Conservation (phyloP, 2,888 invertebrate genomes). For the Spatulosminthurus flaviceps region DNA sequence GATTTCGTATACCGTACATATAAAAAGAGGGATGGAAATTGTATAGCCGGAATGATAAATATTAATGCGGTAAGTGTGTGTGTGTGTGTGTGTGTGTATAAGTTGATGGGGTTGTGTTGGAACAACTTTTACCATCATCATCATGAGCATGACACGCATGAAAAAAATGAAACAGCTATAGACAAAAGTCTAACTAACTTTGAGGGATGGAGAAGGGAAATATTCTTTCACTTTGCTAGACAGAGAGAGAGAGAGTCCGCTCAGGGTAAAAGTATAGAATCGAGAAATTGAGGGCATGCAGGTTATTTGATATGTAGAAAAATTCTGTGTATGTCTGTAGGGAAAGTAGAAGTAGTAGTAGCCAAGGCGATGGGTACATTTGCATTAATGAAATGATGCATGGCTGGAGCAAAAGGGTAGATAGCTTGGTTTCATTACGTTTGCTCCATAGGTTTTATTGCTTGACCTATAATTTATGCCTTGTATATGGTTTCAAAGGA, state of each 20-base stretch:
- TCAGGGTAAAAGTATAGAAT: too few species aligned
- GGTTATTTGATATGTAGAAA: neutral
- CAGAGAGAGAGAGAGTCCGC: too few species aligned
- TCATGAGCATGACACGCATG: neutral
- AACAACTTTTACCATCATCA: slow-evolving; percentile 13
- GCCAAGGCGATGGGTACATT: slow-evolving; percentile 20
- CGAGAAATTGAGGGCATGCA: slow-evolving; percentile 26
- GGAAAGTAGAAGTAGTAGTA: neutral
- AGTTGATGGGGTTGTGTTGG: neutral
- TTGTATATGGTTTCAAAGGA: too few species aligned
- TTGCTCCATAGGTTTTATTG: slow-evolving; percentile 9
- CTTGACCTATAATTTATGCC: neutral
- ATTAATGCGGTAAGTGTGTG: slow-evolving; percentile 12
- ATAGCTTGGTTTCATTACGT: slow-evolving; percentile 25
- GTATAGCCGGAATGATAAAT: neutral
- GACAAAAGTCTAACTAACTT: neutral
- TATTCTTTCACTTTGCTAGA: too few species aligned
- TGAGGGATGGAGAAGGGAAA: neutral
- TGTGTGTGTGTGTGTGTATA: neutral
- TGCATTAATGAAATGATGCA: slow-evolving; percentile 42
- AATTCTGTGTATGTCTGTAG: neutral
- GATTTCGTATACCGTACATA: too few species aligned
- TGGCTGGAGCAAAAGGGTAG: slow-evolving; percentile 25
- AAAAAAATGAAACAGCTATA: neutral
- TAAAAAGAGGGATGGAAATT: too few species aligned